phyloP scores from a whole-genome alignment of 2,888 invertebrate genomes.

The Deladenus siricidicola region DNA sequence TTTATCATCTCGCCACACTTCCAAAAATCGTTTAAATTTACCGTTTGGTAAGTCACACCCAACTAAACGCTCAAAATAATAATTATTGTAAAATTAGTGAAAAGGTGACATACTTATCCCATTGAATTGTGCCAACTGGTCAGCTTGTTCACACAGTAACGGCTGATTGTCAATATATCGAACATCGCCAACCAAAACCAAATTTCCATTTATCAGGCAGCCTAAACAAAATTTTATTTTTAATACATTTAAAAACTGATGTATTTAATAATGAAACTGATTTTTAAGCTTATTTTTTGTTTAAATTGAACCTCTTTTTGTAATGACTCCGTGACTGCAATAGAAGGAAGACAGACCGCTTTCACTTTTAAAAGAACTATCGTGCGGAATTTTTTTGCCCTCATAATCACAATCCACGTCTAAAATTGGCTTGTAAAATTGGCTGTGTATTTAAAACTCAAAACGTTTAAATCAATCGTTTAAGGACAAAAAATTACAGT shows the following conservation, averaged over 20 bases:
- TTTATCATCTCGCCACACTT: slow-evolving; percentile 25
- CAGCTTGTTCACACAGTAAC: slow-evolving; percentile 26
- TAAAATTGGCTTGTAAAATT: slow-evolving; percentile 12
- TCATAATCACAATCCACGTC: slow-evolving; percentile 28
- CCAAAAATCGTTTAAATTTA: slow-evolving; percentile 28
- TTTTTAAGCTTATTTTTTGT: too few relatives aligned
- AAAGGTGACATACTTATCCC: slow-evolving; percentile 7
- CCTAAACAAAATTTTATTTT: slow-evolving; percentile 24
- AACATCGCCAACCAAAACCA: slow-evolving; percentile 32
- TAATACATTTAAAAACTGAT: neutral
- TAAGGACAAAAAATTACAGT: slow-evolving; percentile 22
- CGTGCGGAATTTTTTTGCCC: slow-evolving; percentile 22
- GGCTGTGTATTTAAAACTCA: too few relatives aligned
- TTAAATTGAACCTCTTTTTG: slow-evolving; percentile 25
- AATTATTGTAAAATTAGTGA: neutral
- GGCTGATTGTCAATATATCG: slow-evolving; percentile 22
- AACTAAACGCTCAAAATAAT: slow-evolving; percentile 2
- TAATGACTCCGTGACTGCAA: slow-evolving; percentile 30
- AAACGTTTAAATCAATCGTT: too few relatives aligned
- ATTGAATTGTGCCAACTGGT: slow-evolving; percentile 15
- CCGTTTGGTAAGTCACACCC: slow-evolving; percentile 29
- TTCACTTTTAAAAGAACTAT: slow-evolving; percentile 23
- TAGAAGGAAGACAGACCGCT: slow-evolving; percentile 21
- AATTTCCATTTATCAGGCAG: slow-evolving; percentile 24
- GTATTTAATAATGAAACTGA: neutral